Base-by-base conservation (phyloP, 2,888 invertebrate species). In the Ennomos erosarius region DNA sequence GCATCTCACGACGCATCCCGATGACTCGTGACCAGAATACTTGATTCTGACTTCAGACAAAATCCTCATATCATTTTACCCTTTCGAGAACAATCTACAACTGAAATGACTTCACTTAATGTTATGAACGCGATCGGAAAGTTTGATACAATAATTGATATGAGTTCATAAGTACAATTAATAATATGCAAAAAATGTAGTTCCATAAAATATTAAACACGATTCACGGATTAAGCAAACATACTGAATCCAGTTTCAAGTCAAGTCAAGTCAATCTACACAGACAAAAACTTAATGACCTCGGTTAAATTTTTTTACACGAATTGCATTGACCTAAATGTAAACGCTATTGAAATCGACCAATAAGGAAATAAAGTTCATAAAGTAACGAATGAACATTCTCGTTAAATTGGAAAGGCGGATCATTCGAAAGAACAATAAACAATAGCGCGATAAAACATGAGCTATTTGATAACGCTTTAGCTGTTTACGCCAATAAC, bases 1-100 rank as follows among this genome's bases (percentile, higher is more conserved):
- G 71, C 76, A 87, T 87, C 85, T 87, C 87, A 86, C 85, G 85
- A 82, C 79, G 69, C 69, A 72, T 79, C 73, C 76, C 75, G 76
- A 76, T 74, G 70, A 73, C 65, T 85, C 85, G 86, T 87, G 85
- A 86, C 87, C 81, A 74, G 83, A 84, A 68, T 65, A 59, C 59
- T 67, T 54, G 59, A 64, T 59, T 53, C 55, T 39, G 54, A 58
- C 43, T 47, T 59, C 52, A 51, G 58, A 58, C 55, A 59, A 62
- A 44, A 54, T 57, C 50, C 54, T 47, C 60, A 56, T 62, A 62
- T 26, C 6, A 26, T 53, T 58, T 62, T 38, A 57, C 26, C 53
- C 43, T 53, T 60, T 56, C 50, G 36, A 42, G 50, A 44, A 55
- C 54, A 38, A 61, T 55, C 52, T 54, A 56, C 42, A 26, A 16